phyloP scores from a whole-genome alignment of 2,113 vertebrate genomes.

The Rattus rattus region DNA sequence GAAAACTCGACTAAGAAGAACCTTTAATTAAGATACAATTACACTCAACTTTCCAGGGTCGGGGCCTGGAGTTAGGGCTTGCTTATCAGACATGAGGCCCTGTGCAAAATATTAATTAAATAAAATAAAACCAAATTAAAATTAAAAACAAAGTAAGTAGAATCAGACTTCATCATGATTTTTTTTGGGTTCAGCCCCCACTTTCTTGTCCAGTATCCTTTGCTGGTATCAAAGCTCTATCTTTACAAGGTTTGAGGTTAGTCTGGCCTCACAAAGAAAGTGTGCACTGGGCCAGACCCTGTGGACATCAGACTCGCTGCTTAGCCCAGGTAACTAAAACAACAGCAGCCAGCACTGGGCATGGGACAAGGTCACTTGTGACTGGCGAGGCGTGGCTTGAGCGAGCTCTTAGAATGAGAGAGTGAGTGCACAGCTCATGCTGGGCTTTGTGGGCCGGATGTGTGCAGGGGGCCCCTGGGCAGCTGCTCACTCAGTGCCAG shows the following conservation, averaged over 20 bases:
- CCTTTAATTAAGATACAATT: not conserved
- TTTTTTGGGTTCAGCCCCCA: slow-evolving; percentile 38
- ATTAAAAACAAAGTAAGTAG: not conserved
- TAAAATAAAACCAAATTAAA: not conserved
- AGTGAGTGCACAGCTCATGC: not conserved
- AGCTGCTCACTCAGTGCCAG: slow-evolving; percentile 68
- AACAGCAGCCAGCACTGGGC: not conserved
- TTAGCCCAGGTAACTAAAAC: not conserved
- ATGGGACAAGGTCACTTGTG: accelerated
- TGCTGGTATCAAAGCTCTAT: not conserved
- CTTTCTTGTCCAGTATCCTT: slow-evolving; percentile 85
- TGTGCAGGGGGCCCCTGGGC: slow-evolving; percentile 50
- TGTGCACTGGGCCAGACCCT: not conserved
- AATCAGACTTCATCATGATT: not conserved
- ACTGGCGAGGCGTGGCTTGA: not conserved
- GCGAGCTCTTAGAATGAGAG: not conserved
- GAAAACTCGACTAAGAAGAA: not conserved
- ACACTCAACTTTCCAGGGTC: not conserved
- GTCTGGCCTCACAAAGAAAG: not conserved
- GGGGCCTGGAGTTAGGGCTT: too few relatives aligned
- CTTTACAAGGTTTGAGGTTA: not conserved
- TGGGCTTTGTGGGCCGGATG: slow-evolving; percentile 66
- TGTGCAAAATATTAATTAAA: not conserved
- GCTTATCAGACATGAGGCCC: not conserved
- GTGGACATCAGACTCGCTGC: not conserved